phyloP scores from a whole-genome alignment of 92 coral and sea anemone species.

The Pocillopora grandis region DNA sequence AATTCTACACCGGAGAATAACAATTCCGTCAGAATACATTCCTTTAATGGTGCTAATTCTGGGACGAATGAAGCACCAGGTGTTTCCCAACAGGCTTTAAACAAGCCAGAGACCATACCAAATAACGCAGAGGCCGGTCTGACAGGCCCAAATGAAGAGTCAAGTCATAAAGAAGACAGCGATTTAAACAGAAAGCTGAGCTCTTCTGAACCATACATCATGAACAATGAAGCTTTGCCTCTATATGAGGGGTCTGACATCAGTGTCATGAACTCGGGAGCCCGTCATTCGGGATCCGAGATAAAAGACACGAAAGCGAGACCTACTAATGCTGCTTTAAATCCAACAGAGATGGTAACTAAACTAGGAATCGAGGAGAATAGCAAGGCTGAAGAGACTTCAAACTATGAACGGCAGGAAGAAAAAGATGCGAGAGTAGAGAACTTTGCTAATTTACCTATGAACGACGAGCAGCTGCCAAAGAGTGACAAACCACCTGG shows the following conservation, averaged over 20 bases:
- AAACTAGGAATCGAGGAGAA: background rate
- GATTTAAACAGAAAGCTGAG: background rate
- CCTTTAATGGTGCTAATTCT: background rate
- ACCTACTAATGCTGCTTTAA: background rate
- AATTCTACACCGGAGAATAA: constrained; percentile 8
- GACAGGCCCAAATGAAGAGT: background rate
- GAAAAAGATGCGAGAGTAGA: constrained; percentile 14
- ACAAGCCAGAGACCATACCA: background rate
- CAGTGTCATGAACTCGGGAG: background rate
- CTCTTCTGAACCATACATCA: background rate
- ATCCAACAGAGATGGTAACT: background rate
- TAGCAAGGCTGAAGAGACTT: background rate
- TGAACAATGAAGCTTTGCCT: background rate
- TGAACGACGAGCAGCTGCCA: background rate
- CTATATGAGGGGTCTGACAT: constrained; percentile 1
- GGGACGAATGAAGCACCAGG: background rate
- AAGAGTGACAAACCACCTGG: constrained; percentile 10
- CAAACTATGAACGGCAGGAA: constrained; percentile 15
- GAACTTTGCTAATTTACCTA: constrained; percentile 2
- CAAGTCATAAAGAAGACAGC: background rate
- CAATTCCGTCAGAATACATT: background rate
- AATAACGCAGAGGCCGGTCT: background rate
- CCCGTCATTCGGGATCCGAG: constrained; percentile 22
- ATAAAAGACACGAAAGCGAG: background rate
- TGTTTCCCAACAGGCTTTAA: background rate